A percentile compares a stretch with the other conserved stretches of the same genome.
phyloP scores from a whole-genome alignment of 2,888 invertebrate genomes.

The Ditylenchus weischeri region DNA sequence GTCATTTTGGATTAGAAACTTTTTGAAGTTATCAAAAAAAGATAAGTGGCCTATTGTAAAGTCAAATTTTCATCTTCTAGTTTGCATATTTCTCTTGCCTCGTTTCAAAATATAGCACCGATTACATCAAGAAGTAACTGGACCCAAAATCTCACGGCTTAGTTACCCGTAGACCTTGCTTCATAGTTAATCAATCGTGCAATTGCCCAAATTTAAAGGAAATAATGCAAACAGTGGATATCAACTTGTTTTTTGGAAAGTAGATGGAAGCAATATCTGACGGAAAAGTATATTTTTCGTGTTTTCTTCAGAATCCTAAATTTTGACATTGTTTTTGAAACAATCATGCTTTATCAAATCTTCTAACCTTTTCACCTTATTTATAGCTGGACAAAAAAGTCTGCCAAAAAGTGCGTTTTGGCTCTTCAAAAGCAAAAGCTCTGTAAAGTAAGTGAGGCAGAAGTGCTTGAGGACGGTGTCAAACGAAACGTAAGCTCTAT shows the following conservation, averaged over 20 bases:
- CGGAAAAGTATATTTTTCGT: too few relatives aligned
- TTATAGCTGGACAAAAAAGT: conserved; percentile 55
- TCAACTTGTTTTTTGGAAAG: too few relatives aligned
- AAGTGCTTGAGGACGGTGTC: conserved; percentile 27
- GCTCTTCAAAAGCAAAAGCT: conserved; percentile 40
- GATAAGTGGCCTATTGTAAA: too few relatives aligned
- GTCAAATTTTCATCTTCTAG: too few relatives aligned
- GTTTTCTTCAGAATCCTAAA: too few relatives aligned
- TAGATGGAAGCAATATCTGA: too few relatives aligned
- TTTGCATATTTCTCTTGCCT: too few relatives aligned
- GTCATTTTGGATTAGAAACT: conserved; percentile 4
- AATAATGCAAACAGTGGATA: too few relatives aligned
- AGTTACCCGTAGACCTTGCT: too few relatives aligned
- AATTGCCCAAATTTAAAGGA: too few relatives aligned
- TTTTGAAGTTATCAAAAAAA: not conserved
- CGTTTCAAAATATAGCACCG: not conserved
- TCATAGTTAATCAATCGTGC: too few relatives aligned
- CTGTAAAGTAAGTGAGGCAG: conserved; percentile 30
- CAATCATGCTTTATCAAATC: not conserved
- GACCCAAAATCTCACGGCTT: too few relatives aligned
- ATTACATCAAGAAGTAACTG: conserved; percentile 2
- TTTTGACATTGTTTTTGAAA: not conserved
- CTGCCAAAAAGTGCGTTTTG: conserved; percentile 46
- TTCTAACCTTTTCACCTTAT: not conserved
- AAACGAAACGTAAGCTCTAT: not conserved